phyloP scores from a whole-genome alignment of 1,140 invertebrate species.

The Oryzaephilus surinamensis region DNA sequence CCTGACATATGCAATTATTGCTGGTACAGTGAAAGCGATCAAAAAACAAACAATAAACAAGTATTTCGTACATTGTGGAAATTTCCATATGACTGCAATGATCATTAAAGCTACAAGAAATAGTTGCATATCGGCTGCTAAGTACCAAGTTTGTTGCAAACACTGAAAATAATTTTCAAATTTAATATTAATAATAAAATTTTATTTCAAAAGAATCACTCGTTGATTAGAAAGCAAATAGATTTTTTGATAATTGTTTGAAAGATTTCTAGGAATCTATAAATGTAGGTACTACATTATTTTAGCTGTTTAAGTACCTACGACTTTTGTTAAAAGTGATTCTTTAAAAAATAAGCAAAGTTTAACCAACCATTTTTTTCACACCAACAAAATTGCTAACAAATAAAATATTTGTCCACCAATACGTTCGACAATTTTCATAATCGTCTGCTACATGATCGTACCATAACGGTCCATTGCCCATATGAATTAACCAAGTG shows the following conservation, averaged over 20 bases:
- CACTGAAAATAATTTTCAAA: conserved; percentile 24
- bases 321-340: conserved; percentile 20
- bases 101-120: conserved; percentile 17
- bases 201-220: too few species aligned
- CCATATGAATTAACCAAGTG: conserved; percentile 19
- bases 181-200: too few species aligned
- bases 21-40: conserved; percentile 17
- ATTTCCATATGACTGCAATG: conserved; percentile 15
- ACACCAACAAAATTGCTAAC: conserved; percentile 44
- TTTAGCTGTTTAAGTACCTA: too few species aligned
- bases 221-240: too few species aligned
- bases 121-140: conserved; percentile 22
- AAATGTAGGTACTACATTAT: too few species aligned
- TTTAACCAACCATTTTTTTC: conserved; percentile 35
- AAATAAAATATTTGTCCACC: conserved; percentile 44
- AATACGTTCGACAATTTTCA: conserved; percentile 28
- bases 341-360: conserved; percentile 31
- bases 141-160: conserved; percentile 19
- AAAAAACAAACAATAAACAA: conserved; percentile 15
- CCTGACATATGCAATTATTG: conserved; percentile 14
- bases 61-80: conserved; percentile 8
- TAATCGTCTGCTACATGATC: conserved; percentile 20
- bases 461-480: conserved; percentile 26
- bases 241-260: too few species aligned
- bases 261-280: too few species aligned